phyloP scores from a whole-genome alignment of 2,888 invertebrate genomes.

The Drepanosiphum platanoidis region DNA sequence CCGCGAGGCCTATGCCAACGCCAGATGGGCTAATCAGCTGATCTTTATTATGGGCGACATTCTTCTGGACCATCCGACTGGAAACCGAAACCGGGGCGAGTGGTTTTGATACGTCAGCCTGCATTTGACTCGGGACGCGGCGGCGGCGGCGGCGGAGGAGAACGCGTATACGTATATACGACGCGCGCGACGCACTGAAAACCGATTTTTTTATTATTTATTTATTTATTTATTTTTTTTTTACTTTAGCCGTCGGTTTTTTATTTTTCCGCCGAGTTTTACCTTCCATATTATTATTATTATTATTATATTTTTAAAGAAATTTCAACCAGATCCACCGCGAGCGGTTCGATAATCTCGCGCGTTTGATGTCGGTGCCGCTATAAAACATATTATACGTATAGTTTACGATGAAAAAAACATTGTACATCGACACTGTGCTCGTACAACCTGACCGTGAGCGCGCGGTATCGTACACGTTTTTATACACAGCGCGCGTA shows the following conservation, averaged over 20 bases:
- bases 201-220: constrained; percentile 55
- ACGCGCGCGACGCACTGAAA: constrained; percentile 3
- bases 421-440: too few species aligned
- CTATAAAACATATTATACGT: background rate
- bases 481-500: too few species aligned
- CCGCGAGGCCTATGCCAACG: constrained; percentile 55
- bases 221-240: constrained; percentile 12
- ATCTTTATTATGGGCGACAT: constrained; percentile 62
- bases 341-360: constrained; percentile 15
- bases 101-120: constrained; percentile 56
- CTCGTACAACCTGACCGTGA: background rate
- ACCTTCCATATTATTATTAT: background rate
- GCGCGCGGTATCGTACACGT: background rate
- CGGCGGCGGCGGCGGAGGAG: constrained; percentile 28
- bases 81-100: constrained; percentile 50
- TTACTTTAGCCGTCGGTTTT: background rate
- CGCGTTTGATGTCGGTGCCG: constrained; percentile 26
- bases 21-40: constrained; percentile 63
- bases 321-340: constrained; percentile 18
- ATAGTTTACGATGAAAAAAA: background rate
- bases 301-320: background rate
- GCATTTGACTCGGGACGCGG: constrained; percentile 55
- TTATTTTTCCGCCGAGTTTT: constrained; percentile 5
- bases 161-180: too few species aligned
- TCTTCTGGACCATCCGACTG: constrained; percentile 63